Conservation (phyloP, 2,797 vertebrate species). For the Rhabdophis nuchalis region DNA sequence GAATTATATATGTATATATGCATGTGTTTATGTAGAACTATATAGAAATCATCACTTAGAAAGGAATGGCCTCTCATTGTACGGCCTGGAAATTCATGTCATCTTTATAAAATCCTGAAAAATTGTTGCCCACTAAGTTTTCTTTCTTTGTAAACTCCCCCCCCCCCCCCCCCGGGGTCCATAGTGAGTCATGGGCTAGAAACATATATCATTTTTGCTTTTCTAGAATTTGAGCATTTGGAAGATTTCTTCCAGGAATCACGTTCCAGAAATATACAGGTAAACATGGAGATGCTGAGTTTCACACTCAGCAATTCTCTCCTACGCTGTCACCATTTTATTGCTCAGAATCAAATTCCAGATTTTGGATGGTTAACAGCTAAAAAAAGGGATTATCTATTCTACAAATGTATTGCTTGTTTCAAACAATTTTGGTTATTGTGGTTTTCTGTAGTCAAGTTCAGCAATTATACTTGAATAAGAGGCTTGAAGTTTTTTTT, state of each 20-base stretch:
- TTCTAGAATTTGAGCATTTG: neutral
- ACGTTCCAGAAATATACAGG: neutral
- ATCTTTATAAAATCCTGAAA: neutral
- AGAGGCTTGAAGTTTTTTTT: neutral
- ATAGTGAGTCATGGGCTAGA: neutral
- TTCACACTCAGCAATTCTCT: neutral
- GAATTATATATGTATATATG: conserved; percentile 74
- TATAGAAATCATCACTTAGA: conserved; percentile 13
- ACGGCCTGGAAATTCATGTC: neutral
- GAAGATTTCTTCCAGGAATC: neutral
- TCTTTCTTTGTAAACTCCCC: neutral
- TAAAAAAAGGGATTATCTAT: neutral
- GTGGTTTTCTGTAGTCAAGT: neutral
- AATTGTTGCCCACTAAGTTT: neutral
- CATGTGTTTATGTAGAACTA: conserved; percentile 28
- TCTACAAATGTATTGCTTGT: neutral
- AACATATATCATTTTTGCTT: neutral
- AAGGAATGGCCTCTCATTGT: neutral
- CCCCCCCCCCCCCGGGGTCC: no score
- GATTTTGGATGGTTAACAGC: neutral
- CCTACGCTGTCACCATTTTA: neutral
- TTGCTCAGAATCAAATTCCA: conserved; percentile 30
- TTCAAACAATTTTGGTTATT: neutral
- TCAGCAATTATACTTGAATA: neutral
- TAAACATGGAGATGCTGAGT: neutral